Evolutionary conservation across 2,888 invertebrate genomes (phyloP), one percentile per base, ranked within the genome.

Genomic region (Seira musarum): DNA sequence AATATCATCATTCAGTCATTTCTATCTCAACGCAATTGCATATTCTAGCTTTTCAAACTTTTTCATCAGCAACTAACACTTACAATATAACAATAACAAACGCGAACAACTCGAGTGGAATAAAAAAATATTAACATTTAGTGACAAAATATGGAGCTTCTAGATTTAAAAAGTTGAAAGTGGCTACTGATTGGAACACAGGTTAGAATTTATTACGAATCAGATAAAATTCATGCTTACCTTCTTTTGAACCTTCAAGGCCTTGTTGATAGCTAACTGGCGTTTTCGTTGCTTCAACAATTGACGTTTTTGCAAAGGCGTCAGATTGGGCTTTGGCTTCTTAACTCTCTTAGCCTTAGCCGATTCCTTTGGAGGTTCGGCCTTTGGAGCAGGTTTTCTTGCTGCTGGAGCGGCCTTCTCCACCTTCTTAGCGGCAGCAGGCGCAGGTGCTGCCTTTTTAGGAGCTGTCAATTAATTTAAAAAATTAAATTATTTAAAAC

Each of bases 221-320:
- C 6, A 6, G 40, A 40, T 49, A 40, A 49, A 49, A 78, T 57
- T n/a, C n/a, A n/a, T n/a, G n/a, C 88, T 89, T 88, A 95, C 96
- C 93, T 96, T 96, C 87, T 93, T 94, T 89, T 95, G 96, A 19
- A 94, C 93, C 89, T 94, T 95, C 85, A 95, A 92, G 77, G 97
- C 97, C 88, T 95, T 95, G 70, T 92, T 91, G 83, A 95, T 91
- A 6, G 87, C 87, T 70, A 91, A 90, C 85, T 91, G 82, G 17
- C 82, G 82, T 15, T 68, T 57, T 65, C 85, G 84, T 60, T 86
- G 84, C 74, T 80, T 82, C 17, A 85, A 66, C 64, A 81, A 80
- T 60, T 83, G 83, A 46, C 86, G 70, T 80, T 86, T 86, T 76
- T 84, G 83, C 65, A 84, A 74, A n/a, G 85, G 85, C 35, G 85